A percentile compares a stretch with the other conserved stretches of the same genome.
These are phyloP conservation scores for Leptinotarsa peninsularis DNA, from an alignment of 2,888 invertebrate genomes.

Conservation along the genomic window DNA sequence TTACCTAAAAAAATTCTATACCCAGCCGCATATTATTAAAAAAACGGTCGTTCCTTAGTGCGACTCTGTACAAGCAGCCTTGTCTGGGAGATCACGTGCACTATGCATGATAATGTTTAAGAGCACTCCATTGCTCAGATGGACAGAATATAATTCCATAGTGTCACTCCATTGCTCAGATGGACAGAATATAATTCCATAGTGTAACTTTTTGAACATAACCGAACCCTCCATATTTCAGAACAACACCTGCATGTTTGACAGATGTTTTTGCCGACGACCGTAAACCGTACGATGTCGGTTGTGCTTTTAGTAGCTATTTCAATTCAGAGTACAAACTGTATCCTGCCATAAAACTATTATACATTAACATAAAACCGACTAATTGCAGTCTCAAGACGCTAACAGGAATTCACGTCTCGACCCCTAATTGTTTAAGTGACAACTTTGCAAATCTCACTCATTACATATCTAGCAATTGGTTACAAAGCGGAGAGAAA, in stretches of 20 bases:
- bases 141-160: not conserved
- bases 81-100: too few species aligned
- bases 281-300: not conserved
- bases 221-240: not conserved
- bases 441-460: slow-evolving; percentile 8
- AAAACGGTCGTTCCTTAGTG: too few species aligned
- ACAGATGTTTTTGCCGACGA: not conserved
- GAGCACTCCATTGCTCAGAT: too few species aligned
- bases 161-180: too few species aligned
- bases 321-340: slow-evolving; percentile 27
- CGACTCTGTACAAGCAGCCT: too few species aligned
- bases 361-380: slow-evolving; percentile 28
- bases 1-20: too few species aligned
- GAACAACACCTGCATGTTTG: not conserved
- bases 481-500: not conserved
- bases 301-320: slow-evolving; percentile 16
- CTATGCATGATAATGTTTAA: too few species aligned
- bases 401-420: slow-evolving; percentile 11
- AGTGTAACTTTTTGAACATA: not conserved
- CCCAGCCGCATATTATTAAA: too few species aligned
- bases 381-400: slow-evolving; percentile 21
- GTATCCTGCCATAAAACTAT: slow-evolving; percentile 18
- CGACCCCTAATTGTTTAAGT: slow-evolving; percentile 18
- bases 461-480: not conserved
- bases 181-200: not conserved